Evolutionary conservation across 1,140 invertebrate genomes (phyloP).

Genomic region (Megalonaias nervosa): DNA sequence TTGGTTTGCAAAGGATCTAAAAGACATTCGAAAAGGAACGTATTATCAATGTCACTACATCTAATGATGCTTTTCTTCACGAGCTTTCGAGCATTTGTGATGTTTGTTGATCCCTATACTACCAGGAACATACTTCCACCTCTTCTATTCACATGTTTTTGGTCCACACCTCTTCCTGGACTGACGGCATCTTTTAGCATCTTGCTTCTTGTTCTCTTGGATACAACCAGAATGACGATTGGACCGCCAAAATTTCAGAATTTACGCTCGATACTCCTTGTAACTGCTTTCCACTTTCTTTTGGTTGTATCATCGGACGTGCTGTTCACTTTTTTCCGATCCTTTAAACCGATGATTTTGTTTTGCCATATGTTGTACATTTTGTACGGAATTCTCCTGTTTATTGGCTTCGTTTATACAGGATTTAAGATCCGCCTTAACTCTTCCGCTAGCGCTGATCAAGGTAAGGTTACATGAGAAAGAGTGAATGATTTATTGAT

Average conservation of each 20-base stretch:
- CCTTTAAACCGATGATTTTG: conserved; percentile 33
- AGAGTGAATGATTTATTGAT: too few relatives aligned
- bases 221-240: conserved; percentile 47
- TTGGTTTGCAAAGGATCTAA: conserved; percentile 17
- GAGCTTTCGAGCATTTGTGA: conserved; percentile 15
- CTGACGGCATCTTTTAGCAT: conserved; percentile 44
- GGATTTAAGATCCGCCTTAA: not conserved
- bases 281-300: conserved; percentile 32
- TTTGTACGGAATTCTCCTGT: conserved; percentile 31
- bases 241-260: conserved; percentile 48
- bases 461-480: too few relatives aligned
- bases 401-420: conserved; percentile 32
- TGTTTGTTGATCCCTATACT: conserved; percentile 42
- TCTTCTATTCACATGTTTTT: conserved; percentile 21
- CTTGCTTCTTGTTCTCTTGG: conserved; percentile 41
- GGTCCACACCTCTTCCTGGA: conserved; percentile 42
- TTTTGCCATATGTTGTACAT: conserved; percentile 44
- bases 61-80: conserved; percentile 36
- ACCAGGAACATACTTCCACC: conserved; percentile 4
- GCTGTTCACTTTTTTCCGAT: conserved; percentile 2
- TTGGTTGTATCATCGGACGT: conserved; percentile 33
- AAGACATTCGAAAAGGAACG: conserved; percentile 9
- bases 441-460: too few relatives aligned
- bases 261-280: conserved; percentile 15
- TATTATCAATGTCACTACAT: conserved; percentile 36